These are phyloP conservation scores for Podabrus alpinus DNA, from an alignment of 2,888 invertebrate genomes.

Conservation along the genomic window DNA sequence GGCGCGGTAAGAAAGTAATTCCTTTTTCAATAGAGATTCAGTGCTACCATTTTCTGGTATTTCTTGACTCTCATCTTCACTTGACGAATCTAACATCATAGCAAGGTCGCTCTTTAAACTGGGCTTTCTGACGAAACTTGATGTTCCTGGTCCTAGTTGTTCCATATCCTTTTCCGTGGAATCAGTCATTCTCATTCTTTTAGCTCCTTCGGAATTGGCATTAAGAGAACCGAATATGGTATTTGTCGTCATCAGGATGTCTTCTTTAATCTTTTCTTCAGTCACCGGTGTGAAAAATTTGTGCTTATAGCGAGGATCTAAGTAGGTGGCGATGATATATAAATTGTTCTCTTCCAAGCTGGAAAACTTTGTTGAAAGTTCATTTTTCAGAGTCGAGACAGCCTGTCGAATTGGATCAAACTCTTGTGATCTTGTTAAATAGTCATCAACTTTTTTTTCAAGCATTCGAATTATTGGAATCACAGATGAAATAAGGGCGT, in stretches of 20 bases:
- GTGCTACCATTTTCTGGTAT: not conserved
- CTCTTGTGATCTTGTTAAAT: too few species aligned
- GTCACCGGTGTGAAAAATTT: constrained; percentile 5
- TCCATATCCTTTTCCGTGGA: not conserved
- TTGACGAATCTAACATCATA: constrained; percentile 2
- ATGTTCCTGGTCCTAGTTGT: not conserved
- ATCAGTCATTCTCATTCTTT: not conserved
- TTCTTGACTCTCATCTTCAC: constrained; percentile 1
- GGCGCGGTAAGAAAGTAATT: constrained; percentile 7
- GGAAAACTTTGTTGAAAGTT: too few species aligned
- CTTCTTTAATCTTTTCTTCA: constrained; percentile 2
- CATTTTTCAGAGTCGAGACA: too few species aligned
- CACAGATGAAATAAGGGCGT: too few species aligned
- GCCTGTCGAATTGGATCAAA: too few species aligned
- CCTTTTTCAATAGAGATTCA: constrained; percentile 7
- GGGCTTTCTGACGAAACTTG: not conserved
- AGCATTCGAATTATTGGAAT: too few species aligned
- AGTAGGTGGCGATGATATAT: too few species aligned
- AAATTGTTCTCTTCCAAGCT: too few species aligned
- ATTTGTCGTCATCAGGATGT: too few species aligned
- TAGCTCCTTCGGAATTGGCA: not conserved
- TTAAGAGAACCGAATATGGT: too few species aligned
- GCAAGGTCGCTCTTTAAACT: constrained; percentile 15
- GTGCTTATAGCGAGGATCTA: constrained; percentile 10
- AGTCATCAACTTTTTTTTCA: too few species aligned